phyloP scores from a whole-genome alignment of 2,113 vertebrate genomes.

The Daphoenositta chrysoptera region DNA sequence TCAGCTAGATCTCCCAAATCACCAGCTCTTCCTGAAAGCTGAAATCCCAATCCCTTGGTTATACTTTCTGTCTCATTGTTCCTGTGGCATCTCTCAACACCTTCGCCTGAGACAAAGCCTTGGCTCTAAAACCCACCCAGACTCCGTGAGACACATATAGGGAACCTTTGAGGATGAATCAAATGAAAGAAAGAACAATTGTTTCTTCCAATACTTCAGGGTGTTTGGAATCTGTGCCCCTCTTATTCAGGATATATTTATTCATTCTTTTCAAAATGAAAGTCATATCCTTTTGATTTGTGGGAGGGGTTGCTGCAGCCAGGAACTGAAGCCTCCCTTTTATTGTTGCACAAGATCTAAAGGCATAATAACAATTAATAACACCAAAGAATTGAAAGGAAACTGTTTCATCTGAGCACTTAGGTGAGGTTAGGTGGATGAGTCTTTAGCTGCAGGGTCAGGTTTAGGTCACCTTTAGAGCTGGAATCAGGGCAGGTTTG shows the following conservation, averaged over 20 bases:
- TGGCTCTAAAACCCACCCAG: neutral
- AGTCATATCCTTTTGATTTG: conserved; percentile 32
- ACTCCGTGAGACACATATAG: neutral
- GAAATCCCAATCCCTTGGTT: neutral
- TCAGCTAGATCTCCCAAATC: neutral
- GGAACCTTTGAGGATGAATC: neutral
- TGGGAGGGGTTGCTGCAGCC: conserved; percentile 19
- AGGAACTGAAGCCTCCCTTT: neutral
- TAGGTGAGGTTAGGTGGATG: neutral
- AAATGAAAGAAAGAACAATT: conserved; percentile 28
- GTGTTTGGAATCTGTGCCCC: neutral
- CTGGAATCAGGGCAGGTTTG: neutral
- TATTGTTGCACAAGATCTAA: conserved; percentile 45
- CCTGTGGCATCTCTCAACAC: neutral
- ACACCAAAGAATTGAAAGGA: neutral
- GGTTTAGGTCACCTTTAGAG: neutral
- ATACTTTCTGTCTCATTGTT: neutral
- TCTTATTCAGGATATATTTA: conserved; percentile 26
- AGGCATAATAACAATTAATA: conserved; percentile 32
- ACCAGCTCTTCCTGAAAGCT: neutral
- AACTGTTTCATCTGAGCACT: neutral
- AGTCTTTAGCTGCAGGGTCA: conserved; percentile 5
- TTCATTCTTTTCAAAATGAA: conserved; percentile 27
- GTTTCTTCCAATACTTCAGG: neutral
- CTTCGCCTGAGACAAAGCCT: neutral